phyloP scores from a whole-genome alignment of 1,140 invertebrate species.

The Meloidogyne chitwoodi region DNA sequence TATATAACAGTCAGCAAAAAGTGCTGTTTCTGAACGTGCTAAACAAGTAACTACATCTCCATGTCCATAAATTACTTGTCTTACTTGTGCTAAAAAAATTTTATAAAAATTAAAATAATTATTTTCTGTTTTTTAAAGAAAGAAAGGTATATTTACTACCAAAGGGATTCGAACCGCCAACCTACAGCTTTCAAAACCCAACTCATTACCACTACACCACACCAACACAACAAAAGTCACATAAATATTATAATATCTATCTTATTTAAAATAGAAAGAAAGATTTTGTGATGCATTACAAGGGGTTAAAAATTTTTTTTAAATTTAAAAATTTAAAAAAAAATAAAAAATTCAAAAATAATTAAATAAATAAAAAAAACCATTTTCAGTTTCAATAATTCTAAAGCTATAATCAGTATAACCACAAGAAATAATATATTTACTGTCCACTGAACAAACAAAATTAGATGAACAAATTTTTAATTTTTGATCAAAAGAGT shows the following conservation, averaged over 20 bases:
- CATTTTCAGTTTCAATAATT: constrained; percentile 91
- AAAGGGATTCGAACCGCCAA: neutral
- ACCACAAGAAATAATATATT: constrained; percentile 92
- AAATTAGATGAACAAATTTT: constrained; percentile 88
- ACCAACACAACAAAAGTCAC: too few species aligned
- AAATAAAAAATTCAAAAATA: neutral
- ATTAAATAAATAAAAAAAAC: constrained; percentile 62
- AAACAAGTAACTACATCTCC: constrained; percentile 96
- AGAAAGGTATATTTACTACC: constrained; percentile 76
- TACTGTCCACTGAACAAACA: constrained; percentile 90
- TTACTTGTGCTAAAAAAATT: constrained; percentile 77
- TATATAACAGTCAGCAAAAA: constrained; percentile 96
- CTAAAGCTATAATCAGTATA: constrained; percentile 99
- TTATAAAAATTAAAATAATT: constrained; percentile 33
- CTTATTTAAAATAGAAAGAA: too few species aligned
- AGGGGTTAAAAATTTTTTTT: too few species aligned
- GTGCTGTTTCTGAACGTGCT: constrained; percentile 83
- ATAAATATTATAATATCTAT: too few species aligned
- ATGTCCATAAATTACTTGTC: constrained; percentile 96
- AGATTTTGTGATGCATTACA: too few species aligned
- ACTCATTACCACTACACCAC: too few species aligned
- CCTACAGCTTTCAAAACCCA: too few species aligned
- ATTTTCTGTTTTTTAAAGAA: constrained; percentile 93
- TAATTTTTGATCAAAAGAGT: constrained; percentile 72
- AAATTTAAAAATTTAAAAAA: too few species aligned